Evolutionary conservation across 2,113 vertebrate species (phyloP).

Genomic region (Pelodiscus sinensis): DNA sequence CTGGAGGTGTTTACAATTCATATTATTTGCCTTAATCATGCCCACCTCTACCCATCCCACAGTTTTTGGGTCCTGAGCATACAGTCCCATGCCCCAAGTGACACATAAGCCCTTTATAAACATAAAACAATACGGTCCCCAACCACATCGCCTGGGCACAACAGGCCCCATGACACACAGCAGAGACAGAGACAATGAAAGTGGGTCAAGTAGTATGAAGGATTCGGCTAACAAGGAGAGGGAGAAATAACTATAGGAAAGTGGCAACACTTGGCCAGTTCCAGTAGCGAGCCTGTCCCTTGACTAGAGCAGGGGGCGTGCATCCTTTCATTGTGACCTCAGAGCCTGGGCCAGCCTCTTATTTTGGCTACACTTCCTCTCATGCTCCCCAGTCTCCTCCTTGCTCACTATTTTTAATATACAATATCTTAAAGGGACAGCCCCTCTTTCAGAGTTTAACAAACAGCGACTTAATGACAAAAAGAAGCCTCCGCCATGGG

Average conservation of each 20-base stretch:
- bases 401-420: not conserved
- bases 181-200: fast-evolving
- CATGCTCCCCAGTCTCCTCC: not conserved
- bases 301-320: not conserved
- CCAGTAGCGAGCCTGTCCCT: not conserved
- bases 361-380: no score
- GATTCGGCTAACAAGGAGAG: fast-evolving
- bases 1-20: not conserved
- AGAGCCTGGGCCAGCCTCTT: not conserved
- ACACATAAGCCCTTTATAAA: not conserved
- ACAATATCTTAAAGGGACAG: no score
- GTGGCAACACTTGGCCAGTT: not conserved
- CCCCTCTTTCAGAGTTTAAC: no score
- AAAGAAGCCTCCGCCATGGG: not conserved
- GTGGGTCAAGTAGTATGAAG: fast-evolving
- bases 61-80: not conserved
- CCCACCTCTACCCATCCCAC: not conserved
- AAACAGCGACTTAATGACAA: no score
- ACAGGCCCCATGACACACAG: not conserved
- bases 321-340: not conserved
- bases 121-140: not conserved
- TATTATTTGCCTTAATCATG: not conserved
- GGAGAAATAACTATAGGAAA: not conserved
- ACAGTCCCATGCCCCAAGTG: not conserved
- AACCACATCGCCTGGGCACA: not conserved